Base-by-base conservation (phyloP, 2,888 invertebrate species). In the Glyphotaelius pellucidus region DNA sequence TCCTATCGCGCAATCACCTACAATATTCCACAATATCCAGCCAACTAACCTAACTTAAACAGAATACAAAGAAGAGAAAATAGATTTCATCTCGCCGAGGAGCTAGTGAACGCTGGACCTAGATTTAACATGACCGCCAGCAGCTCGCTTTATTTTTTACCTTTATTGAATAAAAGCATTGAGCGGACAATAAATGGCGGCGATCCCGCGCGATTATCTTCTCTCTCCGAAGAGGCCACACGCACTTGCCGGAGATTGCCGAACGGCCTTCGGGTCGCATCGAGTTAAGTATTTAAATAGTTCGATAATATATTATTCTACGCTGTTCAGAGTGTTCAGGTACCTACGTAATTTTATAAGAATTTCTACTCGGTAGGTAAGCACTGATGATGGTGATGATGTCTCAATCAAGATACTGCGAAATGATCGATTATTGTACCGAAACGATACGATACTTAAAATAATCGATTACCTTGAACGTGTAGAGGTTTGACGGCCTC, bases 181-280 rank as follows among this genome's bases (percentile, higher is more conserved):
- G 81, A 81, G 89, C 89, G 80, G 89, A 89, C 89, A 89, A 89
- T 89, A 89, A 89, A 80, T 80, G 80, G n/a, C 80, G 35, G 31
- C 88, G n/a, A 42, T 80, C 89, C 80, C 38, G 11, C 35, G 67
- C 89, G 89, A 89, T 89, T 89, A 89, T 89, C 80, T 35, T 14
- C 67, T 14, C 31, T 52, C 52, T 52, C 88, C 88, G 67, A 88
- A 79, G n/a, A 30, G 89, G 30, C 89, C 89, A 81, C 89, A 89
- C 89, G 89, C 89, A 81, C n/a, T 42, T 25, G 35, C 19, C 89
- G 89, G 30, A 80, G 80, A 80, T 80, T 80, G 35, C 79, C 79
- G 89, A 89, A 67, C 79, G 79, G n/a, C 47, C 52, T 47, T 87
- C 79, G 89, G 52, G 3, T 79, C 32, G 35, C 19, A 19, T 35